Conservation (phyloP, 2,113 vertebrate genomes). For the Paratilapia polleni region DNA sequence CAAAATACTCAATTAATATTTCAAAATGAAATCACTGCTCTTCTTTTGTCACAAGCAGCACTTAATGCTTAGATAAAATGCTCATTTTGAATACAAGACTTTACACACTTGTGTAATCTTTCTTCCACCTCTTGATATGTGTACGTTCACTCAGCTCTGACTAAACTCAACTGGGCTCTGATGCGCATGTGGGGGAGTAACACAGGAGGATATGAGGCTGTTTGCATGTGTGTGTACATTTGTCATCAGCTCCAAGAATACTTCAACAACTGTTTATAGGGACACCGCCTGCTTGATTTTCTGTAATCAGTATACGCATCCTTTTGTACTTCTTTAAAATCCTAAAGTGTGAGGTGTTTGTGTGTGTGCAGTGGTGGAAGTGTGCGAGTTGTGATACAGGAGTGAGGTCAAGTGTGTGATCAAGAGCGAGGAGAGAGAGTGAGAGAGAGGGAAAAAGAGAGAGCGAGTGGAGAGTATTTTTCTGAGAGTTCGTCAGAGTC, state of each 20-base stretch:
- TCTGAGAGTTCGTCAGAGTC: conserved; percentile 54
- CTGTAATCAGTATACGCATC: neutral
- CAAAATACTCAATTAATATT: neutral
- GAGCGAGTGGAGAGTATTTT: conserved; percentile 42
- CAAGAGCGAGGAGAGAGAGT: conserved; percentile 41
- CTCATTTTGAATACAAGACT: neutral
- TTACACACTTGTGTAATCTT: neutral
- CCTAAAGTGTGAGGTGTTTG: neutral
- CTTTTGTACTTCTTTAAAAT: neutral
- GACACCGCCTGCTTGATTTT: conserved; percentile 22
- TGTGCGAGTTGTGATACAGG: conserved; percentile 29
- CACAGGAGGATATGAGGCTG: conserved; percentile 39
- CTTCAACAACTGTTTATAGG: conserved; percentile 68
- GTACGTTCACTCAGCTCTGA: conserved; percentile 43
- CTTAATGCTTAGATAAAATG: no score
- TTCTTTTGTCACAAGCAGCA: no score
- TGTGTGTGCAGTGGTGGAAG: neutral
- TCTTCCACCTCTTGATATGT: neutral
- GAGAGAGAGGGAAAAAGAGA: conserved; percentile 41
- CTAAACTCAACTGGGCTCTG: conserved; percentile 39
- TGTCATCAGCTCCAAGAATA: conserved; percentile 74
- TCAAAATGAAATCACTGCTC: neutral
- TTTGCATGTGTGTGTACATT: conserved; percentile 51
- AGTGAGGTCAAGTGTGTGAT: conserved; percentile 65
- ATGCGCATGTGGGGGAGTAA: conserved; percentile 44